These are phyloP conservation scores for Drosophila limbata DNA, from an alignment of 2,888 invertebrate genomes.

Conservation along the genomic window DNA sequence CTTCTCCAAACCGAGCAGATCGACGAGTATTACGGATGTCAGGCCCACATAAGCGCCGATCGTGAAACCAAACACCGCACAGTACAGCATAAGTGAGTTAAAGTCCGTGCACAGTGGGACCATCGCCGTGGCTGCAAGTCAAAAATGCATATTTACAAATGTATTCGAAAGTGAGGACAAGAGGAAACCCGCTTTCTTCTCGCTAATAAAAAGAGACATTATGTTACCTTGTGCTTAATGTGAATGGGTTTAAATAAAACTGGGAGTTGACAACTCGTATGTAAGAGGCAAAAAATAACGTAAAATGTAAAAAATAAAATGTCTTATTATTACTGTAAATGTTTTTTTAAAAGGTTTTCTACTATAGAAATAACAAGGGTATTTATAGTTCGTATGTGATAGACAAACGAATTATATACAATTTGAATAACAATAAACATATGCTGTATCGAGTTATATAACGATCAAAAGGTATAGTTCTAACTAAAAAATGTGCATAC, in stretches of 20 bases:
- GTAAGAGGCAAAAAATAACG: not conserved
- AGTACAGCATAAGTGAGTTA: constrained; percentile 91
- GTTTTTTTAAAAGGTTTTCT: too few relatives aligned
- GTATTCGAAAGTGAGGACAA: not conserved
- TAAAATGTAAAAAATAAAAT: not conserved
- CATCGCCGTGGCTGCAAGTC: constrained; percentile 90
- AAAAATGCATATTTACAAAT: not conserved
- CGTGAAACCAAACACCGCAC: constrained; percentile 93
- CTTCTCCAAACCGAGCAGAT: constrained; percentile 95
- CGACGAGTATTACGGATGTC: constrained; percentile 97
- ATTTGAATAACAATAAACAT: too few relatives aligned
- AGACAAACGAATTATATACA: too few relatives aligned
- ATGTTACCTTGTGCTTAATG: not conserved
- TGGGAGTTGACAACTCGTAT: too few relatives aligned
- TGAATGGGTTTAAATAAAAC: not conserved
- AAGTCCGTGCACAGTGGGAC: constrained; percentile 92
- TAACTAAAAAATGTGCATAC: too few relatives aligned
- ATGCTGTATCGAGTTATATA: too few relatives aligned
- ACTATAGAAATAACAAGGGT: too few relatives aligned
- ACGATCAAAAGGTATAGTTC: too few relatives aligned
- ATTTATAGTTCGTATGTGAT: too few relatives aligned
- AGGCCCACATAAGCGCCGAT: constrained; percentile 98
- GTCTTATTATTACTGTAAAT: too few relatives aligned
- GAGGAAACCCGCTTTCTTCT: too few relatives aligned
- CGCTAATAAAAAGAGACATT: too few relatives aligned